Base-by-base conservation (phyloP, 2,113 vertebrate species). In the Sceloporus undulatus region DNA sequence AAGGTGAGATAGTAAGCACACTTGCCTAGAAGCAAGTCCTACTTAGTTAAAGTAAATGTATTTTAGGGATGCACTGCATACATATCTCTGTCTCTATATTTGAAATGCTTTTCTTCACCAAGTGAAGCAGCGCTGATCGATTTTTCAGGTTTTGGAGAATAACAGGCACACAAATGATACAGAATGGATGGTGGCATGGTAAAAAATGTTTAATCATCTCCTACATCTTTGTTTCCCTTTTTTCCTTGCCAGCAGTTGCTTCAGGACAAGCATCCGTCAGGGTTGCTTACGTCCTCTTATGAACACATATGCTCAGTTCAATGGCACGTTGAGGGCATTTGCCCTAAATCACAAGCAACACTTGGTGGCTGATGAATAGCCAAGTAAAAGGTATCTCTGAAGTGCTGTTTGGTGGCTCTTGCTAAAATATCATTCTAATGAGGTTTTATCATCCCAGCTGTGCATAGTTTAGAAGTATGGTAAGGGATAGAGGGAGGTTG, bases 381-480 rank as follows among this genome's bases (percentile, higher is more conserved):
- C 25, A 79, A 70, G 10, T 76, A 70, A 75, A 87, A 82, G 29
- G 38, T n/a, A 42, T 23, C 18, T 48, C 38, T 34, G 5, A 75
- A 82, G 34, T 62, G 38, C 25, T 75, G 54, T 48, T 48, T 75
- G 16, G 25, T 23, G 65, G 70, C 23, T 11, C 23, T 59, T 73
- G 21, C 14, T 48, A 54, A 59, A 71, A 48, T 38, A 56, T 2
- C 18, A 79, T 71, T 66, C 19, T 25, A 66, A 82, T 29, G 54
- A 75, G 56, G 56, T 18, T 82, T 82, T 87, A 76, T 66, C 62
- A 54, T 76, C 40, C 66, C 56, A 76, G 54, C 79, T 52, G 71
- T n/a, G 52, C n/a, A 29, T 38, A 52, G 38, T 48, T 38, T 48
- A 87, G 19, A 48, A 38, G 56, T 13, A 86, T 6, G 21, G 75